Percentiles rank a stretch among this genome's conserved stretches.
Conservation (phyloP, 1,140 invertebrate species). For the Hyphantria cunea region DNA sequence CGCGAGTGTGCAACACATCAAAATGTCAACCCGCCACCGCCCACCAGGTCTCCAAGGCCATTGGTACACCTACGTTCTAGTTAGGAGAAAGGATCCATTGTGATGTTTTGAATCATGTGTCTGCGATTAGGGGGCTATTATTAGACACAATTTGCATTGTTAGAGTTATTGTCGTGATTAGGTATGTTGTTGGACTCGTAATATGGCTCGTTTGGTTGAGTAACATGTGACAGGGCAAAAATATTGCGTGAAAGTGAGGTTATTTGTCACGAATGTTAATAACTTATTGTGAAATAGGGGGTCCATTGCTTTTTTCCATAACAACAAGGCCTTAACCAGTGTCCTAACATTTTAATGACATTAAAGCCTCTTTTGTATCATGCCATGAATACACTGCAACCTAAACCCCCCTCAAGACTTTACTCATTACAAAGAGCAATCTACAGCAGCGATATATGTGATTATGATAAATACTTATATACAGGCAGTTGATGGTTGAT, state of each 20-base stretch:
- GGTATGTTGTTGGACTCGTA: conserved; percentile 28
- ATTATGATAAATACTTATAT: too few relatives aligned
- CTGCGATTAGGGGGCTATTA: conserved; percentile 31
- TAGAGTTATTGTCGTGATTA: conserved; percentile 21
- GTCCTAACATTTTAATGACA: too few relatives aligned
- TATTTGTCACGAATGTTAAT: conserved; percentile 8
- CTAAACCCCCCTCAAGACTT: too few relatives aligned
- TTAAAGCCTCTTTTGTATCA: neutral
- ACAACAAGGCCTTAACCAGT: neutral
- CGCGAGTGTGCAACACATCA: conserved; percentile 34
- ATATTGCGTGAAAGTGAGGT: conserved; percentile 11
- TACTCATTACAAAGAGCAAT: too few relatives aligned
- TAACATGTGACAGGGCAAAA: conserved; percentile 26
- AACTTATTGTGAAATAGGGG: neutral
- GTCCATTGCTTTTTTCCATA: neutral
- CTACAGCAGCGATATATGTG: too few relatives aligned
- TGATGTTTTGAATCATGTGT: conserved; percentile 26
- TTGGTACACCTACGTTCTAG: conserved; percentile 52
- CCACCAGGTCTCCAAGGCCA: conserved; percentile 23
- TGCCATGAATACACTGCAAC: too few relatives aligned
- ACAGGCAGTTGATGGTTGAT: too few relatives aligned
- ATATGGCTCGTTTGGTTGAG: conserved; percentile 19
- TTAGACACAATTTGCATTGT: conserved; percentile 40
- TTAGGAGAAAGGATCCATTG: conserved; percentile 56
- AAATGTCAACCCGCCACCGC: conserved; percentile 50